A percentile compares a stretch with the other conserved stretches of the same genome.
phyloP scores from a whole-genome alignment of 2,797 vertebrate genomes.

The Siniperca undulata region DNA sequence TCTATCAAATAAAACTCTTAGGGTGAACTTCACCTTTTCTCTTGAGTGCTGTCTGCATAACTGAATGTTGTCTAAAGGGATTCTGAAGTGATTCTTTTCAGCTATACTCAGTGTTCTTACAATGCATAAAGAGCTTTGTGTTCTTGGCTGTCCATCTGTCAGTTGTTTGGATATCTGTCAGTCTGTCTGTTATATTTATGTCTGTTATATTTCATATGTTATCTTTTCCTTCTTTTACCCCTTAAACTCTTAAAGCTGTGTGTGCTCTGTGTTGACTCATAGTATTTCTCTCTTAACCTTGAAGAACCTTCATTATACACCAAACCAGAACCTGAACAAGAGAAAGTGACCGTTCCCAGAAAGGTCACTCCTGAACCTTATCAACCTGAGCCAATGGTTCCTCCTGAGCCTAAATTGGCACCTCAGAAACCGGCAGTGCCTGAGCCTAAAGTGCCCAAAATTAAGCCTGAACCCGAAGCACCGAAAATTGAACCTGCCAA shows the following conservation, averaged over 20 bases:
- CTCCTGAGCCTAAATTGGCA: slow-evolving; percentile 51
- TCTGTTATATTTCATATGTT: slow-evolving; percentile 20
- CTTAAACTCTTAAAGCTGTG: slow-evolving; percentile 42
- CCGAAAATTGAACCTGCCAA: slow-evolving; percentile 25
- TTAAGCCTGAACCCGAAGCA: slow-evolving; percentile 44
- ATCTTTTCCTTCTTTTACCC: slow-evolving; percentile 25
- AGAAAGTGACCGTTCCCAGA: slow-evolving; percentile 28
- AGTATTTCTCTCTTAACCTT: slow-evolving; percentile 81
- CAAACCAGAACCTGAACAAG: slow-evolving; percentile 57
- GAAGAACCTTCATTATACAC: slow-evolving; percentile 69
- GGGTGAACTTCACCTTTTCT: neutral
- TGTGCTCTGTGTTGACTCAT: slow-evolving; percentile 57
- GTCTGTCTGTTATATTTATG: slow-evolving; percentile 14
- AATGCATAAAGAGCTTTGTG: slow-evolving; percentile 66
- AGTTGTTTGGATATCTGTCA: slow-evolving; percentile 7
- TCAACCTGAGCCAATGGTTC: slow-evolving; percentile 69
- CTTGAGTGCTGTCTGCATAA: neutral
- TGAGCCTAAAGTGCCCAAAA: slow-evolving; percentile 41
- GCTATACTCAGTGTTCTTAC: slow-evolving; percentile 55
- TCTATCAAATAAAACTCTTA: neutral
- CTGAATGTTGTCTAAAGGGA: slow-evolving; percentile 1
- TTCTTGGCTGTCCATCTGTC: slow-evolving; percentile 24
- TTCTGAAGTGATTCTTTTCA: slow-evolving; percentile 5
- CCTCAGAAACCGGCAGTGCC: slow-evolving; percentile 13
- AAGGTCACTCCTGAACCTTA: slow-evolving; percentile 44